Evolutionary conservation across 64 coral and sea anemone genomes (phyloP), one percentile per base, ranked within the genome.

Genomic region (Stichodactyla helianthus): DNA sequence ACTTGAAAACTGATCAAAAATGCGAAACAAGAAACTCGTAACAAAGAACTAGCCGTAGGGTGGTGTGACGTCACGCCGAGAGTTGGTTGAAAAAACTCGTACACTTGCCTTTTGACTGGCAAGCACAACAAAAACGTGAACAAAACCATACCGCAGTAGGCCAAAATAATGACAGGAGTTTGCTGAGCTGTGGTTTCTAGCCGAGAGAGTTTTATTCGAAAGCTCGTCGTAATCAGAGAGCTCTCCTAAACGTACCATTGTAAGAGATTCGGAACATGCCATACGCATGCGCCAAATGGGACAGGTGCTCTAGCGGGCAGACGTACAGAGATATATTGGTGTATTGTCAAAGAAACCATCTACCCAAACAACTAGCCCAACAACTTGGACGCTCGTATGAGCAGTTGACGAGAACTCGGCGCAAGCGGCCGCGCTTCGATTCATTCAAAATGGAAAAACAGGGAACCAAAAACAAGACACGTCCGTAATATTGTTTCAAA

Each of bases 341-440:
- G 23, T 82, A 82, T 82, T 82, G 79, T 82, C 79, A 82, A 57
- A 82, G 79, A 82, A 82, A 82, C 79, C 78, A 81, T 51, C 78
- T 54, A 81, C 17, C 31, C 79, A 82, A 82, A 53, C 79, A 82
- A 82, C 79, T 35, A 19, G 53, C 79, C 54, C 35, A 53, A 51
- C 68, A 74, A 74, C 22, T 74, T 74, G 68, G 50, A 54, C 50
- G 78, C 78, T 81, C 52, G 50, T 53, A 81, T 81, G 78, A 81
- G 78, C 78, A 81, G 78, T 81, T 23, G 52, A 81, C 78, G 78
- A 81, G 68, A 74, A 74, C 12, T 74, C 68, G 68, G 26, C 68
- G 68, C 68, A 31, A 27, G 27, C n/a, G 23, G 23, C 12, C 12
- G 68, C 68, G 68, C 68, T 74, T 74, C 27, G 4, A 13, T 74